A percentile compares a stretch with the other conserved stretches of the same genome.
These are phyloP conservation scores for Cephus spinipes DNA, from an alignment of 2,888 invertebrate genomes.

Conservation along the genomic window DNA sequence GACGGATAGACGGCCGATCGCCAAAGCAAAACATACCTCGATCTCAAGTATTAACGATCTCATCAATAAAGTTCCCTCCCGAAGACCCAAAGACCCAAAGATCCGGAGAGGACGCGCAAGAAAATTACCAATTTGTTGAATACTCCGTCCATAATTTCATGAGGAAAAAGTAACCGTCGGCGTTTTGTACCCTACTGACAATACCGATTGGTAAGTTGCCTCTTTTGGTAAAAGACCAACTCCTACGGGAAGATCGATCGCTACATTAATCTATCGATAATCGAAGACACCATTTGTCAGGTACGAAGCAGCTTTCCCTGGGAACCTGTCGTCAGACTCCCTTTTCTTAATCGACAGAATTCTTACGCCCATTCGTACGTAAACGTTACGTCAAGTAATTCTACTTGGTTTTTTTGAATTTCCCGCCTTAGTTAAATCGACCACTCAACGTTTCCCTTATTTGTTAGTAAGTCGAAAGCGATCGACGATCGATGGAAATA, in stretches of 20 bases:
- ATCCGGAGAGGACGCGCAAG: constrained; percentile 37
- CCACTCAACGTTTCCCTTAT: neutral
- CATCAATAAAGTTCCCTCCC: constrained; percentile 58
- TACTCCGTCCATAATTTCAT: constrained; percentile 25
- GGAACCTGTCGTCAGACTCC: neutral
- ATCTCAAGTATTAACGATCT: constrained; percentile 65
- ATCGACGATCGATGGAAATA: neutral
- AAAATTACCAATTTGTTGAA: constrained; percentile 62
- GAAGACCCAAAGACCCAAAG: constrained; percentile 17
- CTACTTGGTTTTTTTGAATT: neutral
- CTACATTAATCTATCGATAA: neutral
- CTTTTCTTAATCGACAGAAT: neutral
- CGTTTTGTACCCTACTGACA: constrained; percentile 29
- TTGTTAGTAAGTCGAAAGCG: neutral
- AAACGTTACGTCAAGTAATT: too few relatives aligned
- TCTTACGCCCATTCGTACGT: neutral
- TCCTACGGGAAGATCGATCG: neutral
- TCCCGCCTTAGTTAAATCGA: neutral
- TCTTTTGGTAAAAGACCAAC: neutral
- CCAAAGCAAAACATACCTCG: constrained; percentile 48
- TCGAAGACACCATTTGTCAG: neutral
- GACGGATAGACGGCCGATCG: constrained; percentile 60
- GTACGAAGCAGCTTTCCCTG: neutral
- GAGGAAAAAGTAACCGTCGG: constrained; percentile 25
- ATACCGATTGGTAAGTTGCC: neutral